Evolutionary conservation across 1,140 invertebrate species (phyloP), one percentile per base, ranked within the genome.

Genomic region (Drosophila parabipectinata): DNA sequence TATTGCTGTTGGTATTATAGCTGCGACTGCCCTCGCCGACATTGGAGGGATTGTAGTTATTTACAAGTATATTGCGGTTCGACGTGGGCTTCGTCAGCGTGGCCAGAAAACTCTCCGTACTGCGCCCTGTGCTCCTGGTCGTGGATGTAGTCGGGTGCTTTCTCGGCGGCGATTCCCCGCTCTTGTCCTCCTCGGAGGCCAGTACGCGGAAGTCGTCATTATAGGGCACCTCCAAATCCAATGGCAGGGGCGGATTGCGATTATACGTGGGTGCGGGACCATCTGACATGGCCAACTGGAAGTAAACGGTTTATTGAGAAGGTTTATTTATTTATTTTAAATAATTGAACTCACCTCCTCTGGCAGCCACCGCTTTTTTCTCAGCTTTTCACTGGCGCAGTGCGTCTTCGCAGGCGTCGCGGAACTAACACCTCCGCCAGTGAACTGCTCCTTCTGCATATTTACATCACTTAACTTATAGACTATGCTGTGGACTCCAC

Each of bases 401-500:
- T 92, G 90, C 72, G 77, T 63, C 18, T 85, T 85, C 10, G 72
- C 62, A n/a, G 76, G 72, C 9, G 67, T 21, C 12, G 72, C 30
- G 4, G 80, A 77, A 21, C 64, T 66, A 0, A 88, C 21, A 26
- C 80, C 83, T 14, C 71, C 81, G 10, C 39, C 64, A 44, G 62
- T 56, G 41, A 69, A 52, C 53, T 72, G 55, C 28, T 75, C 26
- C 26, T 90, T 92, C 18, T 87, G 78, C 91, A 95, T 94, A 68
- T 94, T 92, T 39, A 98, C 97, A 92, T 98, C 97, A 26, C 96
- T 96, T 44, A 94, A 92, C 79, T 95, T 94, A 93, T 98, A 98
- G 62, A 97, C 95, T 87, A 98, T 95, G 66, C 96, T 96, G 93
- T 98, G 97, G 84, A 94, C 93, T 32, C 82, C 91, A 44, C 83